Evolutionary conservation across 1,140 invertebrate species (phyloP).

Genomic region (Neuroterus valhalla): DNA sequence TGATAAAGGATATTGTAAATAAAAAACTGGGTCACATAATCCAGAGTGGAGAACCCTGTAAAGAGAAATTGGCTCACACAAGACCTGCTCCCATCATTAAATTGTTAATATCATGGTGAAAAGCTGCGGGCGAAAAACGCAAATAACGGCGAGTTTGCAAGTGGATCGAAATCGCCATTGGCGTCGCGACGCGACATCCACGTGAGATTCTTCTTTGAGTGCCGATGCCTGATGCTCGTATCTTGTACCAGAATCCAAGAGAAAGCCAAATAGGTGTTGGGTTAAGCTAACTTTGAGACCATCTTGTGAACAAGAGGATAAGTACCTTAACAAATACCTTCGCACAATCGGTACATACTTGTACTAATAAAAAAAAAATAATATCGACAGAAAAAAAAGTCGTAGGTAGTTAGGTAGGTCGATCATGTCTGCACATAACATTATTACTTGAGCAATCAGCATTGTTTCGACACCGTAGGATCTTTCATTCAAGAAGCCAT

Average conservation of each 20-base stretch:
- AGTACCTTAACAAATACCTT: conserved; percentile 3
- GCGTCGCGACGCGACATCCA: conserved; percentile 8
- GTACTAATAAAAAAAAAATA: conserved; percentile 3
- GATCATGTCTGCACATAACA: conserved; percentile 2
- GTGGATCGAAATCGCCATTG: conserved; percentile 3
- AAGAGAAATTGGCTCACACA: background rate
- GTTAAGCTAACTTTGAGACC: background rate
- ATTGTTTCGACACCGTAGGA: background rate
- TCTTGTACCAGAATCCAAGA: conserved; percentile 4
- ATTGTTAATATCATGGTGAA: conserved; percentile 9
- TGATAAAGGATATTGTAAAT: background rate
- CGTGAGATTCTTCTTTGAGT: background rate
- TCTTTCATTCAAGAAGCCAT: background rate
- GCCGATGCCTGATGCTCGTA: background rate
- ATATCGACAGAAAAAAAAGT: background rate
- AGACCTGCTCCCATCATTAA: conserved; percentile 2
- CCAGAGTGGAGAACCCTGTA: background rate
- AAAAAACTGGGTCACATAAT: background rate
- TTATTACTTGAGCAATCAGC: conserved; percentile 1
- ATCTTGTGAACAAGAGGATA: background rate
- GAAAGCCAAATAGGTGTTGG: conserved; percentile 1
- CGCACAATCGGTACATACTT: background rate
- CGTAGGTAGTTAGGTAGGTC: conserved; percentile 6
- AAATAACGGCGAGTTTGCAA: conserved; percentile 12
- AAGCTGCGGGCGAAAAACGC: conserved; percentile 8